phyloP scores from a whole-genome alignment of 2,888 invertebrate species.

The Eilema depressum region DNA sequence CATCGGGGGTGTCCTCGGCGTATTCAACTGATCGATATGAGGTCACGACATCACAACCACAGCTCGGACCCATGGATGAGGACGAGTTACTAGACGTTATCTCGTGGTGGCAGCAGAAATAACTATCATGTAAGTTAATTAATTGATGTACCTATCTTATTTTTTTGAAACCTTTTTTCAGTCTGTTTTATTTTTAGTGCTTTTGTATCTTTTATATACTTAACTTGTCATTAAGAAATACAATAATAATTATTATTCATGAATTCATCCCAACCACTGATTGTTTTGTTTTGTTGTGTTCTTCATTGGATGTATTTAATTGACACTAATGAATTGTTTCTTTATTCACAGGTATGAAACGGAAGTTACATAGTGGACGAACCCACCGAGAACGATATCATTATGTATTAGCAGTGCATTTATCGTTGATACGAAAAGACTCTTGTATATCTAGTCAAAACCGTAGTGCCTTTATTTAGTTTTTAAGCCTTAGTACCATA shows the following conservation, averaged over 20 bases:
- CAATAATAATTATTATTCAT: not conserved
- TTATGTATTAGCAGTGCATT: constrained; percentile 70
- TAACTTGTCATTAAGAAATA: not conserved
- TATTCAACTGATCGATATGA: constrained; percentile 82
- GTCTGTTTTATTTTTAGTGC: not conserved
- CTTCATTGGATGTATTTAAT: not conserved
- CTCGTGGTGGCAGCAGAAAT: constrained; percentile 93
- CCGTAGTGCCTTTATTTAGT: constrained; percentile 79
- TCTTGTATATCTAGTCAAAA: constrained; percentile 84
- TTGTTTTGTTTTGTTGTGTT: not conserved
- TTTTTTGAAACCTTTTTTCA: not conserved
- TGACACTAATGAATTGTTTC: constrained; percentile 44
- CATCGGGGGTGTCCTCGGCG: constrained; percentile 86
- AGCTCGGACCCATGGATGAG: constrained; percentile 93
- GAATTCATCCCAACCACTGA: not conserved
- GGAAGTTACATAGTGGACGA: constrained; percentile 66
- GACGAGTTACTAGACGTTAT: constrained; percentile 95
- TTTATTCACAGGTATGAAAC: constrained; percentile 72
- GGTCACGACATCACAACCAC: constrained; percentile 75
- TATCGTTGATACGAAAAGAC: constrained; percentile 81
- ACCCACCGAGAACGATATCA: constrained; percentile 80
- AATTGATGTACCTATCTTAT: not conserved
- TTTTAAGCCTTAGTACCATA: constrained; percentile 50
- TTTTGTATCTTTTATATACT: not conserved
- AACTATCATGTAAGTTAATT: constrained; percentile 69